Percentiles rank a stretch among this genome's conserved stretches.
Conservation (phyloP, 2,888 invertebrate species). For the Furcula furcula region DNA sequence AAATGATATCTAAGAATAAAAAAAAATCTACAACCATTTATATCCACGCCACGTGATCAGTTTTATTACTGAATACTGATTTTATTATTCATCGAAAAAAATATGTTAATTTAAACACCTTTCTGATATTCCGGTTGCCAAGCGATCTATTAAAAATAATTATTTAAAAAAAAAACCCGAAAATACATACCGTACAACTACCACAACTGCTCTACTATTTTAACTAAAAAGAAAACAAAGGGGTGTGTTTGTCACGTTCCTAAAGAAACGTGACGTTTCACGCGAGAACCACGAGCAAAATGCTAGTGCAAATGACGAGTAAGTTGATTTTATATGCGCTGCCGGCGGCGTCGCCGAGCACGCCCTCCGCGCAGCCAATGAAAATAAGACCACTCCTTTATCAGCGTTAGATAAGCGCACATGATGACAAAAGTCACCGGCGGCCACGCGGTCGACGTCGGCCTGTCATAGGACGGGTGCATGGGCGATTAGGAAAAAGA, state of each 20-base stretch:
- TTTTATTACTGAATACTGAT: too few species aligned
- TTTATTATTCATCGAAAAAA: too few species aligned
- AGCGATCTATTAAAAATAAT: too few species aligned
- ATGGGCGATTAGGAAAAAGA: conserved; percentile 61
- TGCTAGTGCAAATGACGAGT: conserved; percentile 36
- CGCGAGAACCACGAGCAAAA: conserved; percentile 37
- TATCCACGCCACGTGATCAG: too few species aligned
- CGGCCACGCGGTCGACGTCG: conserved; percentile 56
- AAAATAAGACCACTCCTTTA: conserved; percentile 45
- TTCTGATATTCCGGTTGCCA: too few species aligned
- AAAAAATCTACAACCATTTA: too few species aligned
- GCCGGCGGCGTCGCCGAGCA: conserved; percentile 60
- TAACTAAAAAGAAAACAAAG: neutral
- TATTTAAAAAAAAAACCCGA: neutral
- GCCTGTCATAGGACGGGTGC: conserved; percentile 54
- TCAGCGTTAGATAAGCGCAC: conserved; percentile 32
- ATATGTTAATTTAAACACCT: too few species aligned
- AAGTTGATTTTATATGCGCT: conserved; percentile 53
- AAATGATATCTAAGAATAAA: too few species aligned
- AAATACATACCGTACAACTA: neutral
- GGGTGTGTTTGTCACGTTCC: conserved; percentile 22
- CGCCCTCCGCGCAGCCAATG: conserved; percentile 71
- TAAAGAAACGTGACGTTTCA: conserved; percentile 36
- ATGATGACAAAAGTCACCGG: conserved; percentile 49
- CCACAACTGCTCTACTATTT: neutral